A percentile compares a stretch with the other conserved stretches of the same genome.
Evolutionary conservation across 2,113 vertebrate species (phyloP).

Genomic region (Salvelinus sp.): DNA sequence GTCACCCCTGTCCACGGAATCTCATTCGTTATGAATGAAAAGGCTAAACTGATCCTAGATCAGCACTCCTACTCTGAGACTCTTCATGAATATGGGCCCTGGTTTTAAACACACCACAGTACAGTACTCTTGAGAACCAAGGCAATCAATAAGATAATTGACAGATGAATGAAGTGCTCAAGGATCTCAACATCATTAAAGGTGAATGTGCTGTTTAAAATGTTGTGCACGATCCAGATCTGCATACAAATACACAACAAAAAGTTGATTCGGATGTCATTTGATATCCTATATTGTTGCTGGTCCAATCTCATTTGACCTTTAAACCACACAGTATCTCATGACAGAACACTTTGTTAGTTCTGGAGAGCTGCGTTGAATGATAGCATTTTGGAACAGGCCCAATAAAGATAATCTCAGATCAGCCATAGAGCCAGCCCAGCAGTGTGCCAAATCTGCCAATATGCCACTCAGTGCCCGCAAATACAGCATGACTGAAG

Average conservation of each 20-base stretch:
- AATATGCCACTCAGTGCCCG: conserved; percentile 1
- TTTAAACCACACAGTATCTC: conserved; percentile 13
- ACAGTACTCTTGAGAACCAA: conserved; percentile 27
- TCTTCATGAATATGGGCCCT: neutral
- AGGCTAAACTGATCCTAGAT: no score
- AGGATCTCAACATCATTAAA: conserved; percentile 26
- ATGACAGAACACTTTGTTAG: conserved; percentile 11
- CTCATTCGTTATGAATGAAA: no score
- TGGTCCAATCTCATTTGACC: neutral
- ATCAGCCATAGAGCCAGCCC: neutral
- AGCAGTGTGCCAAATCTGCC: neutral
- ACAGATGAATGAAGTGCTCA: conserved; percentile 54
- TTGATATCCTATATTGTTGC: neutral
- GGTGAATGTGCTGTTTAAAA: conserved; percentile 24
- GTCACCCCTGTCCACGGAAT: no score
- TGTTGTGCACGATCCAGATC: conserved; percentile 24
- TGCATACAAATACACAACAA: conserved; percentile 19
- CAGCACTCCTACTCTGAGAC: neutral
- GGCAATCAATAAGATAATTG: conserved; percentile 62
- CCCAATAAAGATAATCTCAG: neutral
- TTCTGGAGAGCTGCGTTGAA: conserved; percentile 5
- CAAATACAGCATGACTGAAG: neutral
- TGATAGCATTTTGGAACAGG: conserved; percentile 3
- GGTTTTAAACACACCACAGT: conserved; percentile 21
- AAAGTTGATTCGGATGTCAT: neutral